Conservation (phyloP, 1,140 invertebrate genomes). For the Zaprionus gabonicus region DNA sequence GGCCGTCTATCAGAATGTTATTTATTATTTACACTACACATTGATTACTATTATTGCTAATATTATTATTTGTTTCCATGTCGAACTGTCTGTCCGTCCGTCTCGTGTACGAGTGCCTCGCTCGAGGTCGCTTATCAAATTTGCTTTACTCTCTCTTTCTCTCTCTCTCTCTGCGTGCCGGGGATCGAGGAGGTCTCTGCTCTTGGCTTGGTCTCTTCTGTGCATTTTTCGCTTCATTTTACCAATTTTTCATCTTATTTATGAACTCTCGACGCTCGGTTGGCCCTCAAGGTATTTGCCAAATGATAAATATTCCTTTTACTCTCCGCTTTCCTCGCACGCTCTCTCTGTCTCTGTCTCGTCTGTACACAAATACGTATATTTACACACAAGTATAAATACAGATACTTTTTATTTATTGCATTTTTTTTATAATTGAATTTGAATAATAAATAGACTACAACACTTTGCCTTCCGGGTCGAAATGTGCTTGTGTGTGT, state of each 20-base stretch:
- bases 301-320: constrained; percentile 78
- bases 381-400: constrained; percentile 17
- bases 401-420: constrained; percentile 66
- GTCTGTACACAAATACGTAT: constrained; percentile 49
- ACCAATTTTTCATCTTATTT: constrained; percentile 74
- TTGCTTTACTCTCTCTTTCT: constrained; percentile 21
- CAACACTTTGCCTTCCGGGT: constrained; percentile 57
- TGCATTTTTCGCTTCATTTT: constrained; percentile 66
- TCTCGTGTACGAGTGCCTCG: neutral
- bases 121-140: constrained; percentile 67
- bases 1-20: constrained; percentile 54
- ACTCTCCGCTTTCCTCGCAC: constrained; percentile 27
- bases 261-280: constrained; percentile 68
- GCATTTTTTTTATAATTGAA: constrained; percentile 73
- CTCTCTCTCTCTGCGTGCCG: constrained; percentile 21
- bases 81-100: constrained; percentile 1
- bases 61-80: constrained; percentile 68
- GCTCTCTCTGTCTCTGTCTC: neutral
- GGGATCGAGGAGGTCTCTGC: neutral
- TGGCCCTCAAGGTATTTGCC: constrained; percentile 73
- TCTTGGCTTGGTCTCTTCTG: constrained; percentile 23
- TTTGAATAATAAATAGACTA: constrained; percentile 77
- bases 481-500: constrained; percentile 1
- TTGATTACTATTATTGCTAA: constrained; percentile 79
- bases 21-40: constrained; percentile 81